Evolutionary conservation across 2,888 invertebrate genomes (phyloP), one percentile per base, ranked within the genome.

Genomic region (Leptinotarsa rubiginosa): DNA sequence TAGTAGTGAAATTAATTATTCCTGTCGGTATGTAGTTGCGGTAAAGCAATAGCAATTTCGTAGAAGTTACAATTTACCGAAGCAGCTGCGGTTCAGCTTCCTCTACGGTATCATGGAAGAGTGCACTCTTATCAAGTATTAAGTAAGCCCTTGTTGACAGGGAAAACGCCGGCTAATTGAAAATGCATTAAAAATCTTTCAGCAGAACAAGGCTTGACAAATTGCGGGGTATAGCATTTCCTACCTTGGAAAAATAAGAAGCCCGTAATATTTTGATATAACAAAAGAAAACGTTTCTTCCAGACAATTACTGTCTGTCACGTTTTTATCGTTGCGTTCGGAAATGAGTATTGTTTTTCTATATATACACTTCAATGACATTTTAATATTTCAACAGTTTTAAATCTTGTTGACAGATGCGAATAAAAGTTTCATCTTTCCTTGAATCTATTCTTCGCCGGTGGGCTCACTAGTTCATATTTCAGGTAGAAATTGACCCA

Each of bases 41-140:
- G 25, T 50, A 25, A n/a, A 67, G 52, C 50, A 3, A 49, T 50
- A 50, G 31, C 50, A 50, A 66, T 66, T 50, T 49, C 50, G 50
- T 67, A 31, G 66, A 50, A 67, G 52, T 16, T 47, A 47, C 41
- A 7, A 50, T 52, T 67, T 25, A 67, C 52, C 13, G 10, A 67
- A 56, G 70, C 69, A 52, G 66, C 56, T 66, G 66, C 70, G 70
- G 66, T 73, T 72, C 59, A 72, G 72, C 69, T 72, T 72, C 56
- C 66, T 52, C 16, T 67, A 75, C 72, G 71, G 72, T 66, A 75
- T 71, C 71, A 75, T 68, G 75, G 75, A 75, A 75, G 75, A 75
- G 41, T 72, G 75, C 66, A 67, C 66, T 67, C 18, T 49, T 49
- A 47, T 50, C 56, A 20, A 20, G 22, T 56, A 56, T 67, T 25